A percentile compares a stretch with the other conserved stretches of the same genome.
These are phyloP conservation scores for Bursaphelenchus okinawaensis DNA, from an alignment of 2,888 invertebrate genomes.

Conservation along the genomic window DNA sequence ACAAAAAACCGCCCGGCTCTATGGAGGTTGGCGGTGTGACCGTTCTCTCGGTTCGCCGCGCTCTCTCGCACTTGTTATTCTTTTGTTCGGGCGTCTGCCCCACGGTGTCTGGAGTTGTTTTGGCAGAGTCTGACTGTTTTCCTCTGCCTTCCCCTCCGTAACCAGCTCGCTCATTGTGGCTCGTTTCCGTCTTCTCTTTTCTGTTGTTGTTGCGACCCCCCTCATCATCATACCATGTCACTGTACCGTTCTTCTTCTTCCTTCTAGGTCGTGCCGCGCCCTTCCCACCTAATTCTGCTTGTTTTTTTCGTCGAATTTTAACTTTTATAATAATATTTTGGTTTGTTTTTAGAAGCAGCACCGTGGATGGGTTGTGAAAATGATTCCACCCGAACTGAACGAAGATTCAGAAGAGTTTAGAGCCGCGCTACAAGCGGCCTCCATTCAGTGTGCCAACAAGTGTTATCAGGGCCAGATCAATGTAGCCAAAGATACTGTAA, in stretches of 20 bases:
- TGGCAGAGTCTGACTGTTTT: neutral
- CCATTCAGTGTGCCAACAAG: neutral
- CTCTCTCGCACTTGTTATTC: neutral
- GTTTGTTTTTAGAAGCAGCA: neutral
- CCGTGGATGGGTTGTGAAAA: neutral
- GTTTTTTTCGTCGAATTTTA: neutral
- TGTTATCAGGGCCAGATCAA: neutral
- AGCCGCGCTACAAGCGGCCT: neutral
- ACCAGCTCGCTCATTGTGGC: neutral
- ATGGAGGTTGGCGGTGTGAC: neutral
- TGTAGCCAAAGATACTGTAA: neutral
- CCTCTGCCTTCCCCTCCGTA: neutral
- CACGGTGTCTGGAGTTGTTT: neutral
- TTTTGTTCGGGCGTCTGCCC: neutral
- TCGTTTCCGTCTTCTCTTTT: neutral
- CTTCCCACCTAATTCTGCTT: neutral
- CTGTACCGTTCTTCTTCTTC: neutral
- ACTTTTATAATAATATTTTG: neutral
- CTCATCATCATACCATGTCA: neutral
- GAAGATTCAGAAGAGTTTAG: neutral
- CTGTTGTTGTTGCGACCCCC: neutral
- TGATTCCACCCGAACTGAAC: neutral
- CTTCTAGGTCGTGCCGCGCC: neutral
- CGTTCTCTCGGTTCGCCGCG: neutral
- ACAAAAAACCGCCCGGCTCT: neutral